Conservation (phyloP, 23 tunicate genomes). For the Ciona savignyi region DNA sequence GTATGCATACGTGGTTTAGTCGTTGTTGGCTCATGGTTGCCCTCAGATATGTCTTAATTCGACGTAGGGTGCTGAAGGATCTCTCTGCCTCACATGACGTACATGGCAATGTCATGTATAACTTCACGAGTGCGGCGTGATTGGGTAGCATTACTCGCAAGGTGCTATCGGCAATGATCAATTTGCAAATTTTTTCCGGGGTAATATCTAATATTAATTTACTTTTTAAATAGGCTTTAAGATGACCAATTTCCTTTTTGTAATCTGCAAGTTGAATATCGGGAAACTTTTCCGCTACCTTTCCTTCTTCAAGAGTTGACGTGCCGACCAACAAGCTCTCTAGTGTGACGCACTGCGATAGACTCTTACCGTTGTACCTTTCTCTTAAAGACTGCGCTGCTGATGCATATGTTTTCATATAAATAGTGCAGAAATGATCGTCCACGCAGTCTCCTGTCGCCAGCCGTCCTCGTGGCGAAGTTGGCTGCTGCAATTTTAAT, state of each 20-base stretch:
- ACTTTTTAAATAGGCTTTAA: background rate
- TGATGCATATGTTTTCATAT: no score
- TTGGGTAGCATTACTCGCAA: conserved; percentile 8
- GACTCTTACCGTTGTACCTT: no score
- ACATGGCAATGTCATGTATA: conserved; percentile 14
- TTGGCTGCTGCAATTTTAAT: background rate
- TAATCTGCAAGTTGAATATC: background rate
- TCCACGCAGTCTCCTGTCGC: no score
- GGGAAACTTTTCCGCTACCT: background rate
- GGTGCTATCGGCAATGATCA: conserved; percentile 6
- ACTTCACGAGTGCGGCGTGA: background rate
- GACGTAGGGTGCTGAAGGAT: conserved; percentile 7
- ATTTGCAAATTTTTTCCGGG: background rate
- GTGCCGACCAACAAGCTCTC: no score
- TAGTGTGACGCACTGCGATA: no score
- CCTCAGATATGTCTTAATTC: conserved; percentile 1
- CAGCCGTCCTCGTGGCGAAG: no score
- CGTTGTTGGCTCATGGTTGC: conserved; percentile 3
- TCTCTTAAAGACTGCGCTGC: no score
- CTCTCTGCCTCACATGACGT: conserved; percentile 12
- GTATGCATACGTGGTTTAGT: conserved; percentile 5
- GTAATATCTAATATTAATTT: background rate
- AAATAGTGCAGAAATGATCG: no score
- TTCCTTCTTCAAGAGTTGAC: background rate
- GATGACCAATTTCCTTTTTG: background rate